These are phyloP conservation scores for Neolamprologus brichardi DNA, from an alignment of 2,113 vertebrate genomes.

Conservation along the genomic window DNA sequence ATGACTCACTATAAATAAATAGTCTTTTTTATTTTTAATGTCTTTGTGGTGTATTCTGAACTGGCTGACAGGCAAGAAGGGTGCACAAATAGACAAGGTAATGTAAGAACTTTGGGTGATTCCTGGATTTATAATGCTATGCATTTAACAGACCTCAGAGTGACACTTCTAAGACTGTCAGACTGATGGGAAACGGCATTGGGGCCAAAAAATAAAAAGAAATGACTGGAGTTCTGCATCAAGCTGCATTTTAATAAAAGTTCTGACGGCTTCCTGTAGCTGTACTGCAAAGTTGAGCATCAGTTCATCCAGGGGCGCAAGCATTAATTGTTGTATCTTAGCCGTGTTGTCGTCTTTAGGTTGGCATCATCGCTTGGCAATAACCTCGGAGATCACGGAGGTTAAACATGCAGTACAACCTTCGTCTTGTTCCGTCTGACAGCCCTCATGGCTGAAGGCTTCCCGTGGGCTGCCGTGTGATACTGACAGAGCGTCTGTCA, in stretches of 20 bases:
- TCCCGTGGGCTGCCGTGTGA: background rate
- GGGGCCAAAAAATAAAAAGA: rapidly evolving
- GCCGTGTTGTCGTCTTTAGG: background rate
- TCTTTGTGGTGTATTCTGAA: background rate
- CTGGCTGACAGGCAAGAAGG: background rate
- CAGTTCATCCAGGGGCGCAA: background rate
- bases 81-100: background rate
- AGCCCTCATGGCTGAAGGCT: background rate
- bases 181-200: background rate
- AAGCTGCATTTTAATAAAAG: background rate
- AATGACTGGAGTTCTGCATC: background rate
- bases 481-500: background rate
- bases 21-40: background rate
- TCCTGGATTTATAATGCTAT: background rate
- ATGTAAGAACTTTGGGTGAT: background rate
- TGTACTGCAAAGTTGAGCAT: background rate
- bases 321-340: background rate
- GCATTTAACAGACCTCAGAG: background rate
- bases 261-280: background rate
- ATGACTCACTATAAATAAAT: background rate
- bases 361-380: background rate
- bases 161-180: background rate
- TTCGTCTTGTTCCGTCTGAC: background rate
- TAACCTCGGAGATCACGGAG: background rate
- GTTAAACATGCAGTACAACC: background rate